Evolutionary conservation across 1,140 invertebrate species (phyloP), one percentile per base, ranked within the genome.

Genomic region (Fopius arisanus): DNA sequence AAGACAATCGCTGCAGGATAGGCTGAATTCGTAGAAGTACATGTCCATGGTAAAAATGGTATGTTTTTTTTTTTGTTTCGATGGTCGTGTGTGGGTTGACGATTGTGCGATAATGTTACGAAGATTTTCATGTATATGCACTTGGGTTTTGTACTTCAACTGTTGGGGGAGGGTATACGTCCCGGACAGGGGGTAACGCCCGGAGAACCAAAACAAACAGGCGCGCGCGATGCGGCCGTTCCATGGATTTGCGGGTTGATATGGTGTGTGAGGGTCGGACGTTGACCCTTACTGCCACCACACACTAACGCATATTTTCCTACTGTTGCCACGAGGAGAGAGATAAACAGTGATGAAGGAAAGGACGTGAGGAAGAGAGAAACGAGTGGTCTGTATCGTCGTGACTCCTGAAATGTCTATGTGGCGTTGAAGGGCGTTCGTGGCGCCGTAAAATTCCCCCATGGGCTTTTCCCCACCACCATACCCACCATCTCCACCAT

Each of bases 201-300:
- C 85, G 86, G 85, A 83, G 85, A 88, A 88, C 86, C 86, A 88
- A 88, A 87, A 86, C 86, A 88, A 88, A 87, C 86, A 82, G 81
- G 82, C 83, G 75, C 83, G 75, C 69, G 23, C 78, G 78, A 81
- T 78, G 78, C 77, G 81, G 81, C 80, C 81, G 54, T 59, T 59
- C 62, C 62, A 65, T 65, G 29, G 4, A 19, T 65, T n/a, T 16
- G 62, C 29, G 29, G n/a, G 62, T 62, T 31, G 62, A 33, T 65
- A 65, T 65, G 62, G 29, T 65, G 62, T 59, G 86, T 86, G 85
- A 87, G 86, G 86, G 86, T 87, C 86, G 86, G 86, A 78, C 86
- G 85, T 88, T 87, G 86, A 87, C 84, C 86, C 84, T 86, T 83
- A 84, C 43, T 48, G 43, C 79, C 83, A 83, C 82, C 81, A 70